A percentile compares a stretch with the other conserved stretches of the same genome.
phyloP scores from a whole-genome alignment of 2,888 invertebrate species.

The Hemaris fuciformis region DNA sequence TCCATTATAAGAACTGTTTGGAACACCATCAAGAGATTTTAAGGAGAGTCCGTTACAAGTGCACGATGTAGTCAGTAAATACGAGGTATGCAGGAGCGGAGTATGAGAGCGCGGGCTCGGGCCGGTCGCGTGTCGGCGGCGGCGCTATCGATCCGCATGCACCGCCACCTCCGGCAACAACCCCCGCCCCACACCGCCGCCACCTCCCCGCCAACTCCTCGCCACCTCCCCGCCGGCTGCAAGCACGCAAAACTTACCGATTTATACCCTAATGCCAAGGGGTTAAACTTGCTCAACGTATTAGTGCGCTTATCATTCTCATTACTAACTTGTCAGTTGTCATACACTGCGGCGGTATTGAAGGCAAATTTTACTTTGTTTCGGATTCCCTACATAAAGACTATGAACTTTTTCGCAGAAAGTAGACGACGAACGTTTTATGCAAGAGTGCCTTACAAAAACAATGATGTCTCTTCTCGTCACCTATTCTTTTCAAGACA shows the following conservation, averaged over 20 bases:
- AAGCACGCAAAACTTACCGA: neutral
- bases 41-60: neutral
- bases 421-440: neutral
- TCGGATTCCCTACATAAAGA: neutral
- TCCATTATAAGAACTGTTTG: neutral
- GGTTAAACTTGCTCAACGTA: neutral
- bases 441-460: neutral
- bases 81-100: neutral
- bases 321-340: neutral
- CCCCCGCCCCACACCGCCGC: neutral
- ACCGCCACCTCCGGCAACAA: neutral
- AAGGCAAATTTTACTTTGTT: neutral
- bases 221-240: neutral
- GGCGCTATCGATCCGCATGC: slow-evolving; percentile 9
- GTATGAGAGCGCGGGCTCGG: neutral
- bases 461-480: too few relatives aligned
- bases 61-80: neutral
- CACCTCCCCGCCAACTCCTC: neutral
- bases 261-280: neutral
- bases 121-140: neutral
- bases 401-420: neutral
- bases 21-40: neutral
- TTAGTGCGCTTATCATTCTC: neutral
- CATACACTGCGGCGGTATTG: too few relatives aligned
- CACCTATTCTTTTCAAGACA: neutral